A percentile compares a stretch with the other conserved stretches of the same genome.
phyloP scores from a whole-genome alignment of 2,797 vertebrate genomes.

The Ptychadena robeensis region DNA sequence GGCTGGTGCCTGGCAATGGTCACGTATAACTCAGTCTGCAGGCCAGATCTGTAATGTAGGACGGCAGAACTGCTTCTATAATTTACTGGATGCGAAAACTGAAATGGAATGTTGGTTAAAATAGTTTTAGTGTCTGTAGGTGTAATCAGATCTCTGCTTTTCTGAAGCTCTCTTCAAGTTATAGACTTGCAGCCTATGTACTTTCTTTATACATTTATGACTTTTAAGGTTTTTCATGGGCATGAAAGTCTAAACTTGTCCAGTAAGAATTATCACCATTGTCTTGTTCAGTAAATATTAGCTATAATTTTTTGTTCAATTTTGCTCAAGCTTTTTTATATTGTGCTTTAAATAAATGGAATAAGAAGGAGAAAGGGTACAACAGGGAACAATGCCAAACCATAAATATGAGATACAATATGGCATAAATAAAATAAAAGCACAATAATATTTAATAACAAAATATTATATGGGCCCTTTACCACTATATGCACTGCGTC shows the following conservation, averaged over 20 bases:
- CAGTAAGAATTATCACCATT: neutral
- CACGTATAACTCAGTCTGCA: neutral
- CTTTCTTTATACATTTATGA: neutral
- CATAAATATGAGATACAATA: neutral
- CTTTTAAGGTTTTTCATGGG: neutral
- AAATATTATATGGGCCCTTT: too few species aligned
- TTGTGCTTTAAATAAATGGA: too few species aligned
- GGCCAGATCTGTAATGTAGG: neutral
- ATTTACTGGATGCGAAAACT: conserved; percentile 45
- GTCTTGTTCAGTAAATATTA: neutral
- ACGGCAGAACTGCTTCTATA: conserved; percentile 7
- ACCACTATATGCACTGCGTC: too few species aligned
- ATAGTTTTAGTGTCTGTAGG: conserved; percentile 53
- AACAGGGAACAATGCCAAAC: neutral
- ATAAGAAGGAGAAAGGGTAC: too few species aligned
- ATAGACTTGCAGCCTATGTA: neutral
- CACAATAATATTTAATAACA: too few species aligned
- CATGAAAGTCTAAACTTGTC: neutral
- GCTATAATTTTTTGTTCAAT: neutral
- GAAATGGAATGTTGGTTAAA: conserved; percentile 48
- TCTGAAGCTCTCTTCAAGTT: conserved; percentile 23
- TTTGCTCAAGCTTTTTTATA: neutral
- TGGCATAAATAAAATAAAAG: too few species aligned
- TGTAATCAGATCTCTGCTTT: conserved; percentile 35
- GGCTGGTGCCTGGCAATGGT: neutral